Evolutionary conservation across 2,113 vertebrate genomes (phyloP).

Genomic region (Phyllostomus discolor): DNA sequence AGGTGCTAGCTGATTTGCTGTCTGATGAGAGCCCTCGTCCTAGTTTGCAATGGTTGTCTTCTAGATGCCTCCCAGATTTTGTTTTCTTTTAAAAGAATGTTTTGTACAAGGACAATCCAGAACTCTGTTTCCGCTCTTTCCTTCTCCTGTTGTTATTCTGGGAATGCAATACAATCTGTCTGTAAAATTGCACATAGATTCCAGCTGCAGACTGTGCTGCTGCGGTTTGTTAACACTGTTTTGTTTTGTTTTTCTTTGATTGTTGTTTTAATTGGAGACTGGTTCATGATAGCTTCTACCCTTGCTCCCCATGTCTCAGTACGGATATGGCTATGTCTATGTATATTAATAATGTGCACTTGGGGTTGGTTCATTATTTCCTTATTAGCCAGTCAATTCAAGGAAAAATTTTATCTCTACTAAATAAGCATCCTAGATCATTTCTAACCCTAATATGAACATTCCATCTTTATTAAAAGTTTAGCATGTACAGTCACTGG

Average conservation of each 20-base stretch:
- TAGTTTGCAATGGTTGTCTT: neutral
- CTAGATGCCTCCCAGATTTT: neutral
- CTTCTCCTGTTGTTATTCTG: slow-evolving; percentile 73
- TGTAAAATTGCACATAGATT: slow-evolving; percentile 55
- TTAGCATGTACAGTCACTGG: neutral
- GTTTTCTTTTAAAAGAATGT: slow-evolving; percentile 57
- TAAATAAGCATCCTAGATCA: neutral
- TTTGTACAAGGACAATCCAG: slow-evolving; percentile 29
- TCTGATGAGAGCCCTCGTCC: neutral
- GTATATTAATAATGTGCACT: neutral
- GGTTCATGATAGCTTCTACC: neutral
- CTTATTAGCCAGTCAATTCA: neutral
- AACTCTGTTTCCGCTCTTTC: slow-evolving; percentile 38
- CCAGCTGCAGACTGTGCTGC: slow-evolving; percentile 38
- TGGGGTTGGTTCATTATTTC: neutral
- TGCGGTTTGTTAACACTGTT: neutral
- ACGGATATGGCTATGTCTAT: neutral
- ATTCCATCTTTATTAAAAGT: neutral
- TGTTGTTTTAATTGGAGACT: neutral
- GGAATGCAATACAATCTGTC: slow-evolving; percentile 61
- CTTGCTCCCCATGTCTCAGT: neutral
- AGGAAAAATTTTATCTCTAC: neutral
- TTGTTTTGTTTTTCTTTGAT: neutral
- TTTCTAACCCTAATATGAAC: neutral
- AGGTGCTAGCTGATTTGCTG: neutral